Base-by-base conservation (phyloP, 2,113 vertebrate species). In the Perca fluviatilis region DNA sequence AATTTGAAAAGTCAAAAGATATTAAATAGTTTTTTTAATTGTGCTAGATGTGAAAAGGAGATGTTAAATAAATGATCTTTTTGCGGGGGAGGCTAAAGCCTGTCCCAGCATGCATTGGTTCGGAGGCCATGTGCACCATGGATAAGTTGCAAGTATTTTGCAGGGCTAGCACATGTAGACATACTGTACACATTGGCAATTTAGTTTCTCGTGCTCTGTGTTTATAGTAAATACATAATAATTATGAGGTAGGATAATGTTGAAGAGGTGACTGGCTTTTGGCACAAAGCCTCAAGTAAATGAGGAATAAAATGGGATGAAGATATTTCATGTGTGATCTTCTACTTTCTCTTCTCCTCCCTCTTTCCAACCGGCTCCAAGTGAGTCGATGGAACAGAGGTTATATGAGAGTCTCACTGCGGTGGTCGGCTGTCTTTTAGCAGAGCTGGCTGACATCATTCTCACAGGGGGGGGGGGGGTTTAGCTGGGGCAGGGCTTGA, bases 401-500 rank as follows among this genome's bases (percentile, higher is more conserved):
- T 93, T 90, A 89, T 80, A 62, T 84, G 87, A 89, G 88, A 90
- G 78, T 82, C 82, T 87, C 73, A 14, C 65, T 79, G 87, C 43
- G 58, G 87, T 86, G 88, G 84, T 90, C 23, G 43, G 87, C 74
- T n/a, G 40, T 82, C 67, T 89, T 84, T 82, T 75, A 79, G 74
- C 62, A 51, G 83, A 56, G 78, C 65, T 78, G 63, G 86, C 73
- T 93, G 91, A 91, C 88, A 86, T 92, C 87, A 90, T 85, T 58
- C 91, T 88, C 84, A 79, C 71, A 49, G 57, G 65, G 63, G 58
- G 71, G 43, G 73, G 3, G 64, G 4, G 2, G 9, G 6, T 67
- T 79, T 65, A 60, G 84, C 63, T 40, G 56, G 12, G 66, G 63
- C 68, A 80, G 62, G 68, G 86, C 82, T 83, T 56, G 80, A 71